phyloP scores from a whole-genome alignment of 1,140 invertebrate genomes.

The Spodoptera frugiperda region DNA sequence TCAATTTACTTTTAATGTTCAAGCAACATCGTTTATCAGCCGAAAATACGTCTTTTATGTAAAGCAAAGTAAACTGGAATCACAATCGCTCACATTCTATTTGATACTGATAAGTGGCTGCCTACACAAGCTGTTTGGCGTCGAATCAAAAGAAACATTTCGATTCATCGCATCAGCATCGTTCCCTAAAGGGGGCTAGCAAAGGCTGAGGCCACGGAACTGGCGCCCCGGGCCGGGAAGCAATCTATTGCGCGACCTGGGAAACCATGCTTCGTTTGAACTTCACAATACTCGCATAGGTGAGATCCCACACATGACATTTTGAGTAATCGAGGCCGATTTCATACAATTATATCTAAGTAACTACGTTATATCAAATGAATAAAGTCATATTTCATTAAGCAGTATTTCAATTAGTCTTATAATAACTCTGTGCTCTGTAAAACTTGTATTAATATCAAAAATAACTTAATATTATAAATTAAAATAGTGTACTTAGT shows the following conservation, averaged over 20 bases:
- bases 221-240: conserved; percentile 43
- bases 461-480: too few species aligned
- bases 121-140: conserved; percentile 41
- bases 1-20: not conserved
- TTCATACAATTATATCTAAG: too few species aligned
- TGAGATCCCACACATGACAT: too few species aligned
- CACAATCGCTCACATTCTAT: conserved; percentile 9
- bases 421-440: too few species aligned
- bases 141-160: conserved; percentile 55
- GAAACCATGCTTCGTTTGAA: conserved; percentile 31
- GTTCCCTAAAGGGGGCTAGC: conserved; percentile 37
- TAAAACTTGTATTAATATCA: too few species aligned
- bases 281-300: conserved; percentile 1
- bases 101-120: conserved; percentile 34
- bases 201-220: conserved; percentile 42
- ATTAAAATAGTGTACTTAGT: too few species aligned
- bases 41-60: conserved; percentile 6
- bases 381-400: too few species aligned
- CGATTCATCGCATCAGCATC: conserved; percentile 47
- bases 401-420: too few species aligned
- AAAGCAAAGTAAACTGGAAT: conserved; percentile 20
- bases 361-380: too few species aligned
- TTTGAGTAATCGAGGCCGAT: too few species aligned
- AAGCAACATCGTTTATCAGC: not conserved
- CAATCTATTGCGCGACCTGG: conserved; percentile 47